These are phyloP conservation scores for Anthoscopus minutus DNA, from an alignment of 2,113 vertebrate genomes.

Conservation along the genomic window DNA sequence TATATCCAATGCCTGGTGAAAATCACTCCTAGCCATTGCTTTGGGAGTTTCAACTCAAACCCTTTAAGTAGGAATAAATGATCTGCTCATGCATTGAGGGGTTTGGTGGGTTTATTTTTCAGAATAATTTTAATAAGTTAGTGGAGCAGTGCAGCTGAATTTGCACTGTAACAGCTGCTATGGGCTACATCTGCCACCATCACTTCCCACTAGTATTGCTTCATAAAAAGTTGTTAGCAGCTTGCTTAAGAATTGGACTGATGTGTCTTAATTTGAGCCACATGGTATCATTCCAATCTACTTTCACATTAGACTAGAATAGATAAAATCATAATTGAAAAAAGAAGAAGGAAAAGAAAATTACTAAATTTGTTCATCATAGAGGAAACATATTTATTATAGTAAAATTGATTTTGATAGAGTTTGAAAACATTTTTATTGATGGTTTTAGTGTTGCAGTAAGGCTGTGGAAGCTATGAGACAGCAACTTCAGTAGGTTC, in stretches of 20 bases:
- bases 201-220: neutral
- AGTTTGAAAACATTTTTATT: neutral
- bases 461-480: neutral
- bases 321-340: neutral
- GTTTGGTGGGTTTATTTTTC: neutral
- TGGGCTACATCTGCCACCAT: neutral
- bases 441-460: neutral
- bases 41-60: neutral
- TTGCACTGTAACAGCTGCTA: neutral
- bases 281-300: neutral
- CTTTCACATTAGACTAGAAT: neutral
- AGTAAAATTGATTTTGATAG: neutral
- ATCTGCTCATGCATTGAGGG: neutral
- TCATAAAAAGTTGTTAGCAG: constrained; percentile 20
- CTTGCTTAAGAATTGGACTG: constrained; percentile 37
- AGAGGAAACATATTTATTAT: neutral
- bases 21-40: neutral
- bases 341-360: neutral
- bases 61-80: neutral
- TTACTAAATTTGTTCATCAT: neutral
- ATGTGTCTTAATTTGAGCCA: constrained; percentile 28
- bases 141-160: neutral
- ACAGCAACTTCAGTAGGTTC: neutral
- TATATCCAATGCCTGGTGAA: constrained; percentile 34
- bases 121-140: neutral